Conservation (phyloP, 2,113 vertebrate genomes). For the Rhabdomys dilectus region DNA sequence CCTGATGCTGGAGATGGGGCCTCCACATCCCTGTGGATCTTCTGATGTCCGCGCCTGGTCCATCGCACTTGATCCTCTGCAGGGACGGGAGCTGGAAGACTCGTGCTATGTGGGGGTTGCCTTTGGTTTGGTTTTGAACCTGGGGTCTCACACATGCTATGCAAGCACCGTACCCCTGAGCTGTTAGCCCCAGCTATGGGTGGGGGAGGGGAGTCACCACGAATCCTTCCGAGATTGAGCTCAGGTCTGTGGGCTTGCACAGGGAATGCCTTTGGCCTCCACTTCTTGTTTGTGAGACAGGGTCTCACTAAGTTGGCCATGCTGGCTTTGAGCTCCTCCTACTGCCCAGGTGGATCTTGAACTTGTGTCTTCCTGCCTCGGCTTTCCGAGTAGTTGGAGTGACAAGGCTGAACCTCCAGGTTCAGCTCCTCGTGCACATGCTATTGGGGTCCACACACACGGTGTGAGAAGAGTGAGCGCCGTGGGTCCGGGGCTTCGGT, state of each 20-base stretch:
- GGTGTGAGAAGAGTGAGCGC: background rate
- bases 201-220: background rate
- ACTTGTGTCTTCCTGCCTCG: background rate
- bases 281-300: background rate
- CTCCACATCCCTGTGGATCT: background rate
- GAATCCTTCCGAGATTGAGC: background rate
- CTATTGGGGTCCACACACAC: background rate
- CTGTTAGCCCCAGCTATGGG: background rate
- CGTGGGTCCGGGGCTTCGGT: fast-evolving
- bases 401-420: background rate
- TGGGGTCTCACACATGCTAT: background rate
- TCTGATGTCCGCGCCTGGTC: too few species aligned
- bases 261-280: background rate
- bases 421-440: too few species aligned
- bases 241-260: background rate
- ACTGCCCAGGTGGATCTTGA: background rate
- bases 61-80: background rate
- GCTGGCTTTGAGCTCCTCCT: background rate
- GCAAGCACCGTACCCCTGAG: background rate
- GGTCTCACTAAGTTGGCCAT: background rate
- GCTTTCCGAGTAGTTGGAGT: background rate
- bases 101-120: background rate
- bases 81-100: background rate
- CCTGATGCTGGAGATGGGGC: background rate
- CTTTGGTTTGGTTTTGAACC: background rate